phyloP scores from a whole-genome alignment of 2,113 vertebrate species.

The Cyprinodon brontotheroides region DNA sequence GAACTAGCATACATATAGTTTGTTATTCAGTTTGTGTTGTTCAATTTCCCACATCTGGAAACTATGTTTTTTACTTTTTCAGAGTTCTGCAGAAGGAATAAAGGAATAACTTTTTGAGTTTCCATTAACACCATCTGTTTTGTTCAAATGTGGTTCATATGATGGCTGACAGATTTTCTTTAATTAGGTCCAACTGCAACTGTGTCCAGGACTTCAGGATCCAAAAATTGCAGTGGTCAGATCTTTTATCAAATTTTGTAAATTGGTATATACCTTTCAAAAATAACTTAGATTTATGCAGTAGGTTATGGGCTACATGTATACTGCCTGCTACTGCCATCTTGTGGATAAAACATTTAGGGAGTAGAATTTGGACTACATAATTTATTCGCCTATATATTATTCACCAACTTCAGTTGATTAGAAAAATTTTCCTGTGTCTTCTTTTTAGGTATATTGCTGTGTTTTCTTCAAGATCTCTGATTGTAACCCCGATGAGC shows the following conservation, averaged over 20 bases:
- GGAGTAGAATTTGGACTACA: too few relatives aligned
- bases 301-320: too few relatives aligned
- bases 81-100: not conserved
- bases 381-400: too few relatives aligned
- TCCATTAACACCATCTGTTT: not conserved
- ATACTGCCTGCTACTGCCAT: too few relatives aligned
- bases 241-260: too few relatives aligned
- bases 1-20: not conserved
- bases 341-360: too few relatives aligned
- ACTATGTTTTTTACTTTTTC: not conserved
- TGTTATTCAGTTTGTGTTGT: not conserved
- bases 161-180: not conserved
- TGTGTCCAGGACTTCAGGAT: not conserved
- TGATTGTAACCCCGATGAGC: not conserved
- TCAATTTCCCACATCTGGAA: not conserved
- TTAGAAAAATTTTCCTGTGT: not conserved
- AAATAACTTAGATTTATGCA: too few relatives aligned
- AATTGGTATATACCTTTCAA: too few relatives aligned
- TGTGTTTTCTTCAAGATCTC: not conserved
- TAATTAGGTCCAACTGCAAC: not conserved
- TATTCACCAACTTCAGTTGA: too few relatives aligned
- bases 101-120: not conserved
- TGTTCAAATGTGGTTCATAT: not conserved
- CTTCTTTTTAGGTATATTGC: not conserved
- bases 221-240: too few relatives aligned